These are phyloP conservation scores for Entomobrya multifasciata DNA, from an alignment of 2,888 invertebrate species.

Conservation along the genomic window DNA sequence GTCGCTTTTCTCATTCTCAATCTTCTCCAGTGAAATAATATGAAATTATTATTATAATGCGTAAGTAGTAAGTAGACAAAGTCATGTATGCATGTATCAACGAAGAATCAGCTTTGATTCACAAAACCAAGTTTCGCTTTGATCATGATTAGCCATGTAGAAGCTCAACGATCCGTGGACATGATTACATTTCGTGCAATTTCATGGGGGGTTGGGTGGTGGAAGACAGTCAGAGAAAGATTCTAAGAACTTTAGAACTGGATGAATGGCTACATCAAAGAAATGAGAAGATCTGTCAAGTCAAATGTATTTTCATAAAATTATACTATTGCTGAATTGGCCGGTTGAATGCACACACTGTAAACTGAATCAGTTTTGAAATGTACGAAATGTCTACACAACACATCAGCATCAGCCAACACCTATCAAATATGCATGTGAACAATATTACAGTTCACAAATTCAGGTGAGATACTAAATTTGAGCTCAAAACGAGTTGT, in stretches of 20 bases:
- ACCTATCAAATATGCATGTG: too few species aligned
- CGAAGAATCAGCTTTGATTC: not conserved
- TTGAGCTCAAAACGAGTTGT: too few species aligned
- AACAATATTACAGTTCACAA: too few species aligned
- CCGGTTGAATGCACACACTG: slow-evolving; percentile 8
- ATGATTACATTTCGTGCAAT: slow-evolving; percentile 45
- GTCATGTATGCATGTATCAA: too few species aligned
- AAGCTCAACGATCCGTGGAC: slow-evolving; percentile 50
- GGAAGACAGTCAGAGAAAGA: too few species aligned
- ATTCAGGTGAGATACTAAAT: too few species aligned
- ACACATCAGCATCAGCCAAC: too few species aligned
- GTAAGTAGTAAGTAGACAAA: too few species aligned
- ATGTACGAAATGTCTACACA: too few species aligned
- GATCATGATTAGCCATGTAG: slow-evolving; percentile 61
- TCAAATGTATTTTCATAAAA: slow-evolving; percentile 5
- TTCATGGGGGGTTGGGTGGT: not conserved
- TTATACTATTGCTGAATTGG: slow-evolving; percentile 6
- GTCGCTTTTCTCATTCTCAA: not conserved
- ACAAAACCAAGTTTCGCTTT: slow-evolving; percentile 41
- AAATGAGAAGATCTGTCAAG: slow-evolving; percentile 43
- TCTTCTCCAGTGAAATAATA: not conserved
- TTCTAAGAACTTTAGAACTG: not conserved
- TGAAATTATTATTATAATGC: not conserved
- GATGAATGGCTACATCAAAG: slow-evolving; percentile 29
- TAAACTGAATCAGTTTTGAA: slow-evolving; percentile 9